Evolutionary conservation across 2,113 vertebrate species (phyloP).

Genomic region (Sterrhoptilus dennistouni): DNA sequence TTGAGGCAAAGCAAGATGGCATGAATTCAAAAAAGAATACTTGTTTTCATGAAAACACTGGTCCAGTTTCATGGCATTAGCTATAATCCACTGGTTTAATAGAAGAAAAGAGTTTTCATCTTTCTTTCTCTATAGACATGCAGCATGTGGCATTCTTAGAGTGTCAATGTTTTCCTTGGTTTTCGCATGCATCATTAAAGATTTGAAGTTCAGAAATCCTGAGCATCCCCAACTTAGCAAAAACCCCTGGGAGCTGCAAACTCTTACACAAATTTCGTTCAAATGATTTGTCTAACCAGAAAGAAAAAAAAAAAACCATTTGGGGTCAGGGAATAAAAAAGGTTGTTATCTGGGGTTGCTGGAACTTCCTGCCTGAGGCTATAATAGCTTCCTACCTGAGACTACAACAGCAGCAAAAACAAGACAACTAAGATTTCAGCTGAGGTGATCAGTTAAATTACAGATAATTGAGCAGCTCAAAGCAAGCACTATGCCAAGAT

Average conservation of each 20-base stretch:
- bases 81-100: conserved; percentile 35
- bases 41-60: conserved; percentile 55
- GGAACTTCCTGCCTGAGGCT: background rate
- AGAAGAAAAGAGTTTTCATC: conserved; percentile 30
- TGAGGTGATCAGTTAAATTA: background rate
- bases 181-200: background rate
- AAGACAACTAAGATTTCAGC: background rate
- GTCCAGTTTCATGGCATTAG: conserved; percentile 56
- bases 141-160: conserved; percentile 4
- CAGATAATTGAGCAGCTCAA: background rate
- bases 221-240: background rate
- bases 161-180: background rate
- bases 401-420: background rate
- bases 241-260: background rate
- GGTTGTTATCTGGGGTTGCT: background rate
- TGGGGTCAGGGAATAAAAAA: background rate
- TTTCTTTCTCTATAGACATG: background rate
- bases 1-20: conserved; percentile 58
- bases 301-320: too few relatives aligned
- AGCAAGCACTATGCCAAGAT: background rate
- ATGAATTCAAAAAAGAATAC: conserved; percentile 1
- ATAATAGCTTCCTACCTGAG: background rate
- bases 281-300: background rate
- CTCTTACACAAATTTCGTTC: background rate
- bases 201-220: background rate